Conservation (phyloP, 2,888 invertebrate species). For the Sycophila texana region DNA sequence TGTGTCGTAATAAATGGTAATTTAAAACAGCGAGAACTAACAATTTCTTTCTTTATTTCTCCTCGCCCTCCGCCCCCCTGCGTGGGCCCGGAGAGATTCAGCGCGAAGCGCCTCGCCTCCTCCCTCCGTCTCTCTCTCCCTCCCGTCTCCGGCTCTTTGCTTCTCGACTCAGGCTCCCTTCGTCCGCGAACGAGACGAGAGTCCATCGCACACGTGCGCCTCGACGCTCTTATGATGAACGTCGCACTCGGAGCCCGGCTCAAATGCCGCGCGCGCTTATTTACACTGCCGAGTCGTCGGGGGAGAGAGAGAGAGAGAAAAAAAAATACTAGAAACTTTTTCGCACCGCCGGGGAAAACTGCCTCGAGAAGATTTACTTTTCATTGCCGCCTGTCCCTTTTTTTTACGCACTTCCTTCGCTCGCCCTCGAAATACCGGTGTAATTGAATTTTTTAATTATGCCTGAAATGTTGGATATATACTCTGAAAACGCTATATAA, state of each 20-base stretch:
- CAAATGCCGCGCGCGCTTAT: slow-evolving; percentile 27
- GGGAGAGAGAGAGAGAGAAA: too few species aligned
- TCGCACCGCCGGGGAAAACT: slow-evolving; percentile 13
- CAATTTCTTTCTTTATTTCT: slow-evolving; percentile 75
- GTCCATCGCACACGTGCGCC: slow-evolving; percentile 55
- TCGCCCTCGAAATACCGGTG: too few species aligned
- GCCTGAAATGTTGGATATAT: too few species aligned
- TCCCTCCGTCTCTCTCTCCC: slow-evolving; percentile 11
- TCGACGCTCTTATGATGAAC: slow-evolving; percentile 51
- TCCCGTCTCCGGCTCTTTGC: slow-evolving; percentile 35
- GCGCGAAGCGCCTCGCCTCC: slow-evolving; percentile 3
- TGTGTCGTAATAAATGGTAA: slow-evolving; percentile 76
- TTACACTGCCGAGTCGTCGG: slow-evolving; percentile 24
- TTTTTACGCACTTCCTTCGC: neutral
- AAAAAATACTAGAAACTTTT: slow-evolving; percentile 46
- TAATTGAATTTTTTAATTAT: too few species aligned
- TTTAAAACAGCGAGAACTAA: slow-evolving; percentile 76
- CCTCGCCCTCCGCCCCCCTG: slow-evolving; percentile 51
- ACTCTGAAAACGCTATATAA: neutral
- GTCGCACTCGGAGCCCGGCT: slow-evolving; percentile 18
- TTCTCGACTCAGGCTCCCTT: neutral
- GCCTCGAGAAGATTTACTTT: slow-evolving; percentile 51
- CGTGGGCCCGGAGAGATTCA: slow-evolving; percentile 45
- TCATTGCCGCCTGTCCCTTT: slow-evolving; percentile 43
- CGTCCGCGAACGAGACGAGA: neutral